These are phyloP conservation scores for Catharus fuscescens DNA, from an alignment of 2,113 vertebrate genomes.

Conservation along the genomic window DNA sequence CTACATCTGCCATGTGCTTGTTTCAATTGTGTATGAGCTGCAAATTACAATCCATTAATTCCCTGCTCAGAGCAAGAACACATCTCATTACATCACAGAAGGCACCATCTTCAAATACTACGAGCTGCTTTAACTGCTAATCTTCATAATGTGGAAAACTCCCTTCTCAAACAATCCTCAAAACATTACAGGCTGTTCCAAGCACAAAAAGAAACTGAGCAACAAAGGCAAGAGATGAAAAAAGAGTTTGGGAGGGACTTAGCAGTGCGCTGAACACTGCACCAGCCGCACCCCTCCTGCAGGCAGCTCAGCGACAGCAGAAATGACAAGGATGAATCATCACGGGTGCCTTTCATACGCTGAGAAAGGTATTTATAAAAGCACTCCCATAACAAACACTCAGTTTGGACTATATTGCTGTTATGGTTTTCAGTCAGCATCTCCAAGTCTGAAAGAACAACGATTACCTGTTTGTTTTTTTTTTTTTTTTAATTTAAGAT, in stretches of 20 bases:
- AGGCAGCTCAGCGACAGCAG: background rate
- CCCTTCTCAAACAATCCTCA: background rate
- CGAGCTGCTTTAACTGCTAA: background rate
- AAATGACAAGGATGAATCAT: background rate
- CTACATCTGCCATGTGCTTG: background rate
- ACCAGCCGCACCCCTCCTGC: background rate
- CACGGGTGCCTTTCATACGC: background rate
- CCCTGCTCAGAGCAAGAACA: background rate
- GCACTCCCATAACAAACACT: background rate
- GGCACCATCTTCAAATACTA: background rate
- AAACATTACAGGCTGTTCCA: background rate
- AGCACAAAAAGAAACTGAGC: background rate
- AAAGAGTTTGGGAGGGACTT: background rate
- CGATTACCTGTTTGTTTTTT: background rate
- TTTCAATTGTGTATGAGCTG: background rate
- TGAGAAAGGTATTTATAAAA: background rate
- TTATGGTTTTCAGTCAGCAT: background rate
- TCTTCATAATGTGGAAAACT: background rate
- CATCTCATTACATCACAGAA: background rate
- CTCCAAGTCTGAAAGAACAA: background rate
- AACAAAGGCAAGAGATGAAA: background rate
- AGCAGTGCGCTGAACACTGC: background rate
- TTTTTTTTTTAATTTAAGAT: background rate
- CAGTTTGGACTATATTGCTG: background rate
- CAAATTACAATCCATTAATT: conserved; percentile 26